Evolutionary conservation across 2,113 vertebrate genomes (phyloP).

Genomic region (Hyperoodon ampullatus): DNA sequence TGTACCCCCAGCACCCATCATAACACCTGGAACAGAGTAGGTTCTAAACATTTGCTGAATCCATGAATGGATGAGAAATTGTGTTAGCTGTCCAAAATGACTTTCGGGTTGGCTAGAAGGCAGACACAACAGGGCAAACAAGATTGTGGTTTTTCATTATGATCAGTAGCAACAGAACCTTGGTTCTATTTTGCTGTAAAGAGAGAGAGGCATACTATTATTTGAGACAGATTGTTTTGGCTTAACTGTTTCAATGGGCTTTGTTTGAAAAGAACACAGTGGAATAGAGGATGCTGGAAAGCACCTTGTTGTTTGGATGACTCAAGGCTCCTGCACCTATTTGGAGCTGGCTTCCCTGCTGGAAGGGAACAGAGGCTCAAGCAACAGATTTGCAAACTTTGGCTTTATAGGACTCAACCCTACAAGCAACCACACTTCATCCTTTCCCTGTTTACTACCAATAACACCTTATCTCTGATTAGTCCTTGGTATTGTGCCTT

Average conservation of each 20-base stretch:
- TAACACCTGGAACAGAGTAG: not conserved
- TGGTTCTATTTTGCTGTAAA: not conserved
- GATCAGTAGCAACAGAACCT: not conserved
- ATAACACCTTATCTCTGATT: not conserved
- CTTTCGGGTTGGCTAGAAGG: constrained; percentile 19
- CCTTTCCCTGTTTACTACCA: not conserved
- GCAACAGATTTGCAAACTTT: not conserved
- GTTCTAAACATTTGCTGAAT: constrained; percentile 1
- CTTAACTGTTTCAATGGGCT: not conserved
- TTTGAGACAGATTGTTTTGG: not conserved
- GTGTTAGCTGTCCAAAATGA: not conserved
- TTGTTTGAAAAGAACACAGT: not conserved
- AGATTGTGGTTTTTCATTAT: not conserved
- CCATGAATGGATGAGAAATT: not conserved
- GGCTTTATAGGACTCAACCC: not conserved
- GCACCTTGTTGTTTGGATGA: not conserved
- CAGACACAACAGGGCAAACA: not conserved
- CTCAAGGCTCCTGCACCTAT: not conserved
- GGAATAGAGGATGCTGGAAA: not conserved
- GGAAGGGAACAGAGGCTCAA: not conserved
- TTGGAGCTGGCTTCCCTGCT: not conserved
- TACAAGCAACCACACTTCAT: not conserved
- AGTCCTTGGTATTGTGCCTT: not conserved
- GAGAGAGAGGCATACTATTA: not conserved
- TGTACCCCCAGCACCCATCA: not conserved